Conservation (phyloP, 1,140 invertebrate genomes). For the Hyphantria cunea region DNA sequence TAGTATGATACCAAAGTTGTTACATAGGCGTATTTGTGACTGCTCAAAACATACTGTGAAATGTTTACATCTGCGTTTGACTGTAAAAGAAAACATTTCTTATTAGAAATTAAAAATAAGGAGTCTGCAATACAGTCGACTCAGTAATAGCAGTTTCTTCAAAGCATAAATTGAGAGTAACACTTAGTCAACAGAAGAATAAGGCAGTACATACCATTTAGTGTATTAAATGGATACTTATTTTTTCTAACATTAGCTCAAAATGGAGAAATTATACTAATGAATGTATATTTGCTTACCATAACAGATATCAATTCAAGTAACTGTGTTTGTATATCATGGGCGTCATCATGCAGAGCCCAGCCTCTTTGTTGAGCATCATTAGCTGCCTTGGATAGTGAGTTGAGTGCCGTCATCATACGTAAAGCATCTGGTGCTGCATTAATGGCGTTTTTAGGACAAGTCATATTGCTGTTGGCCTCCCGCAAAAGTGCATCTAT, state of each 20-base stretch:
- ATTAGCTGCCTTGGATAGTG: conserved; percentile 93
- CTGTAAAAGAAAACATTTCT: conserved; percentile 66
- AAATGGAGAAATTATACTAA: no score
- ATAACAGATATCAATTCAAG: conserved; percentile 93
- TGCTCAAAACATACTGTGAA: conserved; percentile 88
- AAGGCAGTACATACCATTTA: no score
- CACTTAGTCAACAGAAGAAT: no score
- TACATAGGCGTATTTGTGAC: conserved; percentile 89
- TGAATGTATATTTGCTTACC: conserved; percentile 81
- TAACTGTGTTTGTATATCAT: conserved; percentile 91
- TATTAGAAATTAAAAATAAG: no score
- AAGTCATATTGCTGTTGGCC: conserved; percentile 73
- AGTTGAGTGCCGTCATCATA: conserved; percentile 89
- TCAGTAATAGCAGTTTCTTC: no score
- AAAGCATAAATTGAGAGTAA: no score
- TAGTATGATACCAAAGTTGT: conserved; percentile 93
- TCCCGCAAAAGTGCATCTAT: conserved; percentile 73
- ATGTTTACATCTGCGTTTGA: conserved; percentile 93
- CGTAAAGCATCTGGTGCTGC: conserved; percentile 90
- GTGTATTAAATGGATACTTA: no score
- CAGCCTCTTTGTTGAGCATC: conserved; percentile 96
- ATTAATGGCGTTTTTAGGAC: conserved; percentile 84
- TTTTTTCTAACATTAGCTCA: no score
- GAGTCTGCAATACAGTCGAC: no score
- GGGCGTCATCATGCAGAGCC: conserved; percentile 96